Base-by-base conservation (phyloP, 2,888 invertebrate species). In the Phlogophora meticulosa region DNA sequence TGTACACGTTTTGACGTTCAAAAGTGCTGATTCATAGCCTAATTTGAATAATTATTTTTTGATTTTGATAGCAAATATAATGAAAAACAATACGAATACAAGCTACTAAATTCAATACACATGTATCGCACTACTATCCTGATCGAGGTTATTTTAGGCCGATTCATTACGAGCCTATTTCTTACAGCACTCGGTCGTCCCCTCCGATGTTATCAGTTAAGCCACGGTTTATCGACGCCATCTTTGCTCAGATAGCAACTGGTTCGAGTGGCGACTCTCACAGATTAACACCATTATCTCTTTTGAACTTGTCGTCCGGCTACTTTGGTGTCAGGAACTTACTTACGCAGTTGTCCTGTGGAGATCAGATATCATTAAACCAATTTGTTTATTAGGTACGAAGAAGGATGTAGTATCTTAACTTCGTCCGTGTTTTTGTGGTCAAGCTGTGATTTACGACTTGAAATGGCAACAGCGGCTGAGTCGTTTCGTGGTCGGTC, bases 201-300 rank as follows among this genome's bases (percentile, higher is more conserved):
- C 76, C 80, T 76, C 76, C 72, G 88, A 85, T 84, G 83, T 89
- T 88, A 90, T 91, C 91, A 83, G 86, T 77, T 91, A 90, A 92
- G 88, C 89, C 76, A 83, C 84, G 86, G 85, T 84, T 90, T 92
- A 92, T 92, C 92, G 83, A 82, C 83, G 82, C 88, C 85, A 91
- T 92, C 91, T 90, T 85, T 80, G 78, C 80, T 67, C 72, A 78
- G 86, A 87, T 88, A 85, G 73, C 82, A 78, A 72, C 74, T 70
- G 78, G 72, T 83, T 85, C 84, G 83, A 91, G 88, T 87, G 89
- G 87, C 84, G 88, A 89, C 87, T 89, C 85, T 72, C 71, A 82
- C 85, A 90, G 92, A 91, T 92, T 92, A 91, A 89, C 88, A 84
- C 89, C 80, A 90, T 92, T 92, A 92, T 92, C 91, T 89, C 77